Conservation (phyloP, 2,888 invertebrate species). For the Stenoptilia bipunctidactyla region DNA sequence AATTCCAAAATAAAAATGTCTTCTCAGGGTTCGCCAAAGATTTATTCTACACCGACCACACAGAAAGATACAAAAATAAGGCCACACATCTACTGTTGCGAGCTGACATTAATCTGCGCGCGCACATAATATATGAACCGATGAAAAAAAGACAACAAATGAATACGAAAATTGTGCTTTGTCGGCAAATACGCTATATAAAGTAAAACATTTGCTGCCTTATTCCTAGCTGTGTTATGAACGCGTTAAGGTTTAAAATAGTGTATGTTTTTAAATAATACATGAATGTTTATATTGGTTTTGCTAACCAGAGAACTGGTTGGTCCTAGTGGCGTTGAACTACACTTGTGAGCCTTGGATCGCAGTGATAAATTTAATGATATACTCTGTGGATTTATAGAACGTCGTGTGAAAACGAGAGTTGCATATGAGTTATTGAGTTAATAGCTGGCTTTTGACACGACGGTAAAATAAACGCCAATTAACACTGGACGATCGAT, state of each 20-base stretch:
- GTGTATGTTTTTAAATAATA: slow-evolving; percentile 1
- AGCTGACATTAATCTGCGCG: background rate
- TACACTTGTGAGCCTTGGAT: slow-evolving; percentile 8
- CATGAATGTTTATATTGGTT: slow-evolving; percentile 4
- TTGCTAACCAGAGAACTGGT: slow-evolving; percentile 3
- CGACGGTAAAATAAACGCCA: too few species aligned
- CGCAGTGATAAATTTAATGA: slow-evolving; percentile 6
- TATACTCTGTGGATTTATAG: background rate
- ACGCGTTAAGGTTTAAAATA: slow-evolving; percentile 2
- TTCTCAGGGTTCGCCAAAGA: too few species aligned
- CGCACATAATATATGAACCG: slow-evolving; percentile 1
- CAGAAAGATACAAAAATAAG: too few species aligned
- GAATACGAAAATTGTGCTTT: slow-evolving; percentile 8
- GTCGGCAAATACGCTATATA: slow-evolving; percentile 2
- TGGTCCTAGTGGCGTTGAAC: slow-evolving; percentile 9
- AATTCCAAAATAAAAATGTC: too few species aligned
- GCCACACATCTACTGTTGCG: background rate
- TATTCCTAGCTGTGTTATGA: background rate
- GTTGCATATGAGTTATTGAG: background rate
- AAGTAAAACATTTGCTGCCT: too few species aligned
- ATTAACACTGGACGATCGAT: too few species aligned
- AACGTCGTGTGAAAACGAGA: slow-evolving; percentile 3
- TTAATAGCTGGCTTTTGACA: too few species aligned
- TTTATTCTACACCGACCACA: too few species aligned
- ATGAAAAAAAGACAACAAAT: background rate